A percentile compares a stretch with the other conserved stretches of the same genome.
Conservation (phyloP, 1,140 invertebrate species). For the Prorops nasuta region DNA sequence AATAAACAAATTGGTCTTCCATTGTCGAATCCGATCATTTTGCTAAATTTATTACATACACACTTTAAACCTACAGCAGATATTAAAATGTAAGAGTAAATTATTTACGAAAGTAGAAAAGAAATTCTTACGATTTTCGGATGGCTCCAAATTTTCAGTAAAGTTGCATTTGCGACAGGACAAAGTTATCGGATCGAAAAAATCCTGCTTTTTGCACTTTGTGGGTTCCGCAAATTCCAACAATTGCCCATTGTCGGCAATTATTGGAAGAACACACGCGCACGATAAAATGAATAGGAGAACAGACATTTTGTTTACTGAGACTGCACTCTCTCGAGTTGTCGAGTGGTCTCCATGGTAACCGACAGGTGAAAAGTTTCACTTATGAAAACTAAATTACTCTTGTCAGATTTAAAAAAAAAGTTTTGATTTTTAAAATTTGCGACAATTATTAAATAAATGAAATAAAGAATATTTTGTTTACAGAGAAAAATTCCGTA, state of each 20-base stretch:
- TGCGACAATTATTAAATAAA: background rate
- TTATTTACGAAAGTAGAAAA: slow-evolving; percentile 6
- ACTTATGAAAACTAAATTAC: too few species aligned
- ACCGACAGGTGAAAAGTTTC: background rate
- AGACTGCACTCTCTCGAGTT: background rate
- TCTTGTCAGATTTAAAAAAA: too few species aligned
- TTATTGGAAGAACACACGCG: slow-evolving; percentile 4
- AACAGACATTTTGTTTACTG: background rate
- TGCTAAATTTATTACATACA: slow-evolving; percentile 40
- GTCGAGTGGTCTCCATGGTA: slow-evolving; percentile 1
- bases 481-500: background rate
- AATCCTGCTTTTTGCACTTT: slow-evolving; percentile 37
- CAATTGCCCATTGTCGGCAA: slow-evolving; percentile 8
- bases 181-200: slow-evolving; percentile 37
- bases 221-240: slow-evolving; percentile 32
- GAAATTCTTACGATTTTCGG: slow-evolving; percentile 35
- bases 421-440: too few species aligned
- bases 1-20: slow-evolving; percentile 33
- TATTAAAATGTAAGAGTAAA: slow-evolving; percentile 8
- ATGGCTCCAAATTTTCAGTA: slow-evolving; percentile 37
- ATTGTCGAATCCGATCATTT: slow-evolving; percentile 29
- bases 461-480: background rate
- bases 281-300: background rate
- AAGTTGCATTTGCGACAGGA: slow-evolving; percentile 38
- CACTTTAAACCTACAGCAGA: slow-evolving; percentile 34